Conservation (phyloP, 1,140 invertebrate species). For the Caerostris extrusa region DNA sequence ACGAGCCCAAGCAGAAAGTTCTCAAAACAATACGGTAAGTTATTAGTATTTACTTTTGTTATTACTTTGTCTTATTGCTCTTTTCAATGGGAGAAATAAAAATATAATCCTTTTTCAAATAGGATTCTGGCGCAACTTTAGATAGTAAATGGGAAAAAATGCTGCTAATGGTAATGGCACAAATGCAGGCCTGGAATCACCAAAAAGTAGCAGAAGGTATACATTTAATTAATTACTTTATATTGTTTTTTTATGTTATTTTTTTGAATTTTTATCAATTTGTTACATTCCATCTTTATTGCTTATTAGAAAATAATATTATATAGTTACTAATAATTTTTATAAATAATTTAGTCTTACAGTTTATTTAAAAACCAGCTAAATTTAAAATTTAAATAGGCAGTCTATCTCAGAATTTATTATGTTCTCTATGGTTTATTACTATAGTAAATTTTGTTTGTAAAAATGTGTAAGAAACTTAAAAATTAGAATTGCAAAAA, state of each 20-base stretch:
- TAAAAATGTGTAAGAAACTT: no score
- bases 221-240: not conserved
- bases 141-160: constrained; percentile 76
- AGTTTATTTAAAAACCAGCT: no score
- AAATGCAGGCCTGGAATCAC: constrained; percentile 73
- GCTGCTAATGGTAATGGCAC: constrained; percentile 72
- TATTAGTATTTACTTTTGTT: not conserved
- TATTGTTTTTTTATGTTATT: not conserved
- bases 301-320: no score
- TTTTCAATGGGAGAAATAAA: not conserved
- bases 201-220: constrained; percentile 70
- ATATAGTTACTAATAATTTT: no score
- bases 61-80: not conserved
- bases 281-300: no score
- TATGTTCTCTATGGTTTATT: no score
- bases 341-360: no score
- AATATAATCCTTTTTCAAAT: not conserved
- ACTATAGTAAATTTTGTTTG: no score
- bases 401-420: no score
- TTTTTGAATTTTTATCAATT: no score
- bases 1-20: constrained; percentile 77
- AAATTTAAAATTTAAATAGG: no score
- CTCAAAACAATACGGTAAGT: constrained; percentile 62
- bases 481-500: no score
- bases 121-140: constrained; percentile 56